Conservation (phyloP, 2,888 invertebrate genomes). For the Pinctada fucata region DNA sequence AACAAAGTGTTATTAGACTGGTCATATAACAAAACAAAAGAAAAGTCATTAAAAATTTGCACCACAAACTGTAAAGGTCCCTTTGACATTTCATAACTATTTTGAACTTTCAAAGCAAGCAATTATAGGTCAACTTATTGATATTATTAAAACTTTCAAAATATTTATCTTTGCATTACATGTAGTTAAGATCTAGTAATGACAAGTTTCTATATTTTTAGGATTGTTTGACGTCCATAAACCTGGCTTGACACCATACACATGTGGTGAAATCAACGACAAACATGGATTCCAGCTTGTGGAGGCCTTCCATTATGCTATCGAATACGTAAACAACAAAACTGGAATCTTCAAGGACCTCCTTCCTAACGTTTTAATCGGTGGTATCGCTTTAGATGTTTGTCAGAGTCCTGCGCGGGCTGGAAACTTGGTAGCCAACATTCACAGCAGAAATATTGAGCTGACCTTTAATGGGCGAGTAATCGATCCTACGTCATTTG, state of each 20-base stretch:
- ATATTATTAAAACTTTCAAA: too few species aligned
- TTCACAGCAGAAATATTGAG: constrained; percentile 66
- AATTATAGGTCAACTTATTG: too few species aligned
- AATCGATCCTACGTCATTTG: constrained; percentile 58
- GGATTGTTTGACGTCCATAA: constrained; percentile 73
- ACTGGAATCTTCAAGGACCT: constrained; percentile 63
- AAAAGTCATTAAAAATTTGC: too few species aligned
- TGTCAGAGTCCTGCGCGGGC: constrained; percentile 70
- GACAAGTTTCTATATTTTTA: constrained; percentile 39
- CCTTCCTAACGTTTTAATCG: constrained; percentile 62
- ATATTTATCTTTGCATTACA: too few species aligned
- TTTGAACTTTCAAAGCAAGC: too few species aligned
- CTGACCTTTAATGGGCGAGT: constrained; percentile 44
- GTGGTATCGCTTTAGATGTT: constrained; percentile 69
- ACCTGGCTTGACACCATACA: constrained; percentile 65
- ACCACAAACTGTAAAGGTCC: too few species aligned
- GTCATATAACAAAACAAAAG: too few species aligned
- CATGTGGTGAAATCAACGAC: constrained; percentile 70
- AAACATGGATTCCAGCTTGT: constrained; percentile 70
- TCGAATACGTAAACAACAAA: constrained; percentile 67
- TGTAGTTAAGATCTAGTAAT: too few species aligned
- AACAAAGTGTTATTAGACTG: too few species aligned
- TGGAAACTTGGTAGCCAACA: constrained; percentile 71
- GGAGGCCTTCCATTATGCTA: constrained; percentile 73
- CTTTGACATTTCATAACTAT: too few species aligned